phyloP scores from a whole-genome alignment of 2,888 invertebrate genomes.

The Cacoxenus indagator region DNA sequence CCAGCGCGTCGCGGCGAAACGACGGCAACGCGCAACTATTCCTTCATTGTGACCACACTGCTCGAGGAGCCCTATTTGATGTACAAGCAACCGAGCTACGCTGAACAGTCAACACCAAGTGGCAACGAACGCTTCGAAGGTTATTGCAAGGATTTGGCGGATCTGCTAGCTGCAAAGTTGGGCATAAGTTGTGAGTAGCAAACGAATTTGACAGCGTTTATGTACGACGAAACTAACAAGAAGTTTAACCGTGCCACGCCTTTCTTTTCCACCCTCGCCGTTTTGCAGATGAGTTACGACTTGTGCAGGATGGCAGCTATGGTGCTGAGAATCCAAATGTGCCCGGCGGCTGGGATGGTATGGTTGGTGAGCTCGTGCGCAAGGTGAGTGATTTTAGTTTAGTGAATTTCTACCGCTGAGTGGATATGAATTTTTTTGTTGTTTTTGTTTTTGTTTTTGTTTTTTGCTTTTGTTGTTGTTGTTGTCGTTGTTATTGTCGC shows the following conservation, averaged over 20 bases:
- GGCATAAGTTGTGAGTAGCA: constrained; percentile 84
- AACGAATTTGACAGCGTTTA: background rate
- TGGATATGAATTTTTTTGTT: background rate
- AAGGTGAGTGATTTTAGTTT: constrained; percentile 75
- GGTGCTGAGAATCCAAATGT: constrained; percentile 82
- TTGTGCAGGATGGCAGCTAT: constrained; percentile 88
- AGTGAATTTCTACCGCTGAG: background rate
- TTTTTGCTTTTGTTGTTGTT: background rate
- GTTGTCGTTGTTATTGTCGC: background rate
- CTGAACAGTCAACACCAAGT: constrained; percentile 72
- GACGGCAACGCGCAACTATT: constrained; percentile 84
- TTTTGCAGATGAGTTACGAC: constrained; percentile 81
- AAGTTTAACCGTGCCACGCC: background rate
- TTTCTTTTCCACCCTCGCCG: background rate
- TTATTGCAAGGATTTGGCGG: constrained; percentile 92
- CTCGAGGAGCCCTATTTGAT: constrained; percentile 92
- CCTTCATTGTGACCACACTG: constrained; percentile 87
- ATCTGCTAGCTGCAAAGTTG: constrained; percentile 82
- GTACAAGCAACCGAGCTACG: constrained; percentile 77
- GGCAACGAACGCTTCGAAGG: constrained; percentile 89
- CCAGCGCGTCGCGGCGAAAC: constrained; percentile 17
- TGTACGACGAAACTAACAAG: background rate
- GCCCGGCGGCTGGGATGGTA: constrained; percentile 87
- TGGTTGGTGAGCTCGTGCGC: constrained; percentile 88
- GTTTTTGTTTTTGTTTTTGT: background rate